These are phyloP conservation scores for Hypocryptadius cinnamomeus DNA, from an alignment of 2,113 vertebrate species.

Conservation along the genomic window DNA sequence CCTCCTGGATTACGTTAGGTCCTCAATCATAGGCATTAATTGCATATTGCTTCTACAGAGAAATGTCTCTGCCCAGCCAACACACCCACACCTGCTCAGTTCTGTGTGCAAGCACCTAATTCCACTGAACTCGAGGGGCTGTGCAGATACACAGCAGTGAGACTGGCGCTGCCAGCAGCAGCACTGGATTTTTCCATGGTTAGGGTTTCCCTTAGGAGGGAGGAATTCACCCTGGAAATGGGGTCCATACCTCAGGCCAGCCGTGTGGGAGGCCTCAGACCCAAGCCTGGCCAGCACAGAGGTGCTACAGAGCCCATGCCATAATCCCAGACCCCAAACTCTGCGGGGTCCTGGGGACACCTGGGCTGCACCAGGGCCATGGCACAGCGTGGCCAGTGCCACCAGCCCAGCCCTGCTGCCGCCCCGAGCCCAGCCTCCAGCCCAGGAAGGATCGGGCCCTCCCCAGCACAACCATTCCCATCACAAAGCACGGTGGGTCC, in stretches of 20 bases:
- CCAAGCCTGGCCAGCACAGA: background rate
- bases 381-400: fast-evolving
- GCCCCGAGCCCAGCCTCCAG: background rate
- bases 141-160: fast-evolving
- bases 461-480: background rate
- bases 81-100: background rate
- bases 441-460: background rate
- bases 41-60: background rate
- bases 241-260: background rate
- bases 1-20: background rate
- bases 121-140: background rate
- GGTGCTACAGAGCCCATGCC: background rate
- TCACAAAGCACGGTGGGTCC: background rate
- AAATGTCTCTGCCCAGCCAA: background rate
- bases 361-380: background rate
- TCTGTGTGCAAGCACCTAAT: background rate
- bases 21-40: background rate
- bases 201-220: background rate
- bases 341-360: fast-evolving
- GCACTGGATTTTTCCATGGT: background rate
- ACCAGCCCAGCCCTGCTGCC: background rate
- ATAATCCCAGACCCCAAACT: background rate
- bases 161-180: background rate
- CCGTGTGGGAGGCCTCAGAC: background rate
- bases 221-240: background rate